Percentiles rank a stretch among this genome's conserved stretches.
Conservation (phyloP, 1,140 invertebrate genomes). For the Amyelois transitella region DNA sequence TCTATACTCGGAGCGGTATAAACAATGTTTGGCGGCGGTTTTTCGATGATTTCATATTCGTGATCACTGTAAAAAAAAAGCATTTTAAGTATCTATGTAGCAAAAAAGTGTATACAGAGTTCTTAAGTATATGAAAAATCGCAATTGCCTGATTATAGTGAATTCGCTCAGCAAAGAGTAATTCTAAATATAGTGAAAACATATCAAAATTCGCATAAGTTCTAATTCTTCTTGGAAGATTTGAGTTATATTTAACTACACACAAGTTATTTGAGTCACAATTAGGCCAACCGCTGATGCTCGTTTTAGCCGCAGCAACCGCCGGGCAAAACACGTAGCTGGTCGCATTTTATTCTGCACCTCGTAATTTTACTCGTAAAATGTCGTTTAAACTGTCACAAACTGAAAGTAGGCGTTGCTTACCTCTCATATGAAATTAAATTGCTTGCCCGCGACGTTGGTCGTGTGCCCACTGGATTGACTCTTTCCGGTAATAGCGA, state of each 20-base stretch:
- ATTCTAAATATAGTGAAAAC: not conserved
- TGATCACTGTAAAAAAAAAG: slow-evolving; percentile 82
- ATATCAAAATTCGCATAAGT: slow-evolving; percentile 3
- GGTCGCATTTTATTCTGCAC: slow-evolving; percentile 45
- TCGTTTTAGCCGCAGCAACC: slow-evolving; percentile 69
- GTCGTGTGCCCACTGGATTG: slow-evolving; percentile 77
- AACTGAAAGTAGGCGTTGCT: slow-evolving; percentile 34
- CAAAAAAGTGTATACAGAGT: slow-evolving; percentile 4
- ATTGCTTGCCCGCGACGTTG: slow-evolving; percentile 71
- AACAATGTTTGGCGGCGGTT: slow-evolving; percentile 58
- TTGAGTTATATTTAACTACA: slow-evolving; percentile 61
- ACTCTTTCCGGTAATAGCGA: slow-evolving; percentile 83
- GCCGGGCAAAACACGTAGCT: slow-evolving; percentile 43
- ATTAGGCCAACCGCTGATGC: slow-evolving; percentile 64
- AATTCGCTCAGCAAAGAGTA: not conserved
- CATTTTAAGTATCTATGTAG: slow-evolving; percentile 4
- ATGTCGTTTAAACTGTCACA: slow-evolving; percentile 30
- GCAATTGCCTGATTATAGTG: not conserved
- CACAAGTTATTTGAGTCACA: slow-evolving; percentile 53
- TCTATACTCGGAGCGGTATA: slow-evolving; percentile 49
- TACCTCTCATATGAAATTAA: slow-evolving; percentile 62
- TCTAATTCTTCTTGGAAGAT: slow-evolving; percentile 41
- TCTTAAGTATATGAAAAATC: slow-evolving; percentile 3
- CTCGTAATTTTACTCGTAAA: slow-evolving; percentile 45
- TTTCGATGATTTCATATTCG: slow-evolving; percentile 88